Percentiles rank a stretch among this genome's conserved stretches.
Conservation (phyloP, 2,797 vertebrate species). For the Hephaestus fuliginosus region DNA sequence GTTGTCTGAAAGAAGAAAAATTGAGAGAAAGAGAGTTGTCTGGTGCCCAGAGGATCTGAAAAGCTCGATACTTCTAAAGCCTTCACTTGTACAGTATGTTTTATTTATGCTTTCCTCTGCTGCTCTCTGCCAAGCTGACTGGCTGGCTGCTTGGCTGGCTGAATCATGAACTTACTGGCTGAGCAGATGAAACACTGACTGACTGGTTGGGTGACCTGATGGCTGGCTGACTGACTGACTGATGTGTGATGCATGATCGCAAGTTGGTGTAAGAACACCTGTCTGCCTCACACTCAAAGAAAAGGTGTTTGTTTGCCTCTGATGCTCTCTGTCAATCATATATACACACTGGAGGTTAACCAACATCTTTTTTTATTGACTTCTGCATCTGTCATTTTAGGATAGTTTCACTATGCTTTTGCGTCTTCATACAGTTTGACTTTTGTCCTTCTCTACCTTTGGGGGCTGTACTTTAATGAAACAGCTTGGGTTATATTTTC, state of each 20-base stretch:
- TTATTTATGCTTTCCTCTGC: conserved; percentile 69
- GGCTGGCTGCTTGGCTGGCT: conserved; percentile 24
- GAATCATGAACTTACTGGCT: conserved; percentile 27
- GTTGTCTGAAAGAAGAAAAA: conserved; percentile 22
- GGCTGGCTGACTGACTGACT: conserved; percentile 8
- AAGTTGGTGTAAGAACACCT: conserved; percentile 17
- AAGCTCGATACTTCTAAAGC: conserved; percentile 59
- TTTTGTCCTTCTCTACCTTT: neutral
- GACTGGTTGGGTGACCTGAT: conserved; percentile 28
- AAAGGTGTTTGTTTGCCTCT: conserved; percentile 9
- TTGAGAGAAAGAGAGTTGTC: conserved; percentile 38
- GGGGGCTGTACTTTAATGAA: neutral
- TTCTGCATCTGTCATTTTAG: neutral
- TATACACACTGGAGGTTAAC: conserved; percentile 4
- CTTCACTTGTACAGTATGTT: conserved; percentile 63
- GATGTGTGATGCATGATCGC: conserved; percentile 26
- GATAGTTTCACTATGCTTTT: neutral
- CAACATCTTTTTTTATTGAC: neutral
- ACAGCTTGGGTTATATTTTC: neutral
- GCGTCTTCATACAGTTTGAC: neutral
- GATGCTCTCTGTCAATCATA: conserved; percentile 18
- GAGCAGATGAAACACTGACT: conserved; percentile 43
- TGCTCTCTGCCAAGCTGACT: conserved; percentile 44
- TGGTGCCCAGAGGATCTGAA: conserved; percentile 49
- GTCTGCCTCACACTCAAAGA: conserved; percentile 12